phyloP scores from a whole-genome alignment of 2,797 vertebrate genomes.

The Pseudochirops corinnae region DNA sequence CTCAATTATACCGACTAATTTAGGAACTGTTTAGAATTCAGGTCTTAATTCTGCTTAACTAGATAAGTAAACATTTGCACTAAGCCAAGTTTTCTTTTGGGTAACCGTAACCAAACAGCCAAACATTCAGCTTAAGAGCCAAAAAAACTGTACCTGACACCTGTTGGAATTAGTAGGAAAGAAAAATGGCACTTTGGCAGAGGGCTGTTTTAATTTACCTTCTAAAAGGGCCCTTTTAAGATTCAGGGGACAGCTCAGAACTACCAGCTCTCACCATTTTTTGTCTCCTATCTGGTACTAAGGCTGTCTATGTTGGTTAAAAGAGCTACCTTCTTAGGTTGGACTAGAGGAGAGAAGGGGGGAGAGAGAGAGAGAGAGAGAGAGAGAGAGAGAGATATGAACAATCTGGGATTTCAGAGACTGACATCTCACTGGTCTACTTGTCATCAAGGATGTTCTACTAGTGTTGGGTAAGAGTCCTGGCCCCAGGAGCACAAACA shows the following conservation, averaged over 20 bases:
- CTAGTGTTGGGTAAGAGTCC: not conserved
- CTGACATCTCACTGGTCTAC: not conserved
- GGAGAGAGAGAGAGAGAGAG: too few species aligned
- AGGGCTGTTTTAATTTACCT: not conserved
- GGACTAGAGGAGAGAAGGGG: too few species aligned
- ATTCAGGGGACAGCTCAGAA: not conserved
- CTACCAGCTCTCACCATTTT: not conserved
- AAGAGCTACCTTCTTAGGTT: not conserved
- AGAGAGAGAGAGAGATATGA: too few species aligned
- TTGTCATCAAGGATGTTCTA: not conserved
- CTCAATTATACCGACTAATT: conserved; percentile 86
- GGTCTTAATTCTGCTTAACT: conserved; percentile 78
- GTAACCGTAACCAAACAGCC: conserved; percentile 33
- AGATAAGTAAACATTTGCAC: conserved; percentile 80
- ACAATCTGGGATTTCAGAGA: not conserved
- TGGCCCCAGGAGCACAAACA: not conserved
- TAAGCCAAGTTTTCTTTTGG: conserved; percentile 55
- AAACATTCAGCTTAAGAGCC: not conserved
- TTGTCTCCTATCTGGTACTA: not conserved
- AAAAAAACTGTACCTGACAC: not conserved
- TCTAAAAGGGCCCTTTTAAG: not conserved
- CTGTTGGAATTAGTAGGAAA: conserved; percentile 53
- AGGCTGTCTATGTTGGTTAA: not conserved
- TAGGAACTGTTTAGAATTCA: conserved; percentile 61
- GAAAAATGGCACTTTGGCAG: not conserved